Evolutionary conservation across 1,140 invertebrate genomes (phyloP).

Genomic region (Eurosta solidaginis): DNA sequence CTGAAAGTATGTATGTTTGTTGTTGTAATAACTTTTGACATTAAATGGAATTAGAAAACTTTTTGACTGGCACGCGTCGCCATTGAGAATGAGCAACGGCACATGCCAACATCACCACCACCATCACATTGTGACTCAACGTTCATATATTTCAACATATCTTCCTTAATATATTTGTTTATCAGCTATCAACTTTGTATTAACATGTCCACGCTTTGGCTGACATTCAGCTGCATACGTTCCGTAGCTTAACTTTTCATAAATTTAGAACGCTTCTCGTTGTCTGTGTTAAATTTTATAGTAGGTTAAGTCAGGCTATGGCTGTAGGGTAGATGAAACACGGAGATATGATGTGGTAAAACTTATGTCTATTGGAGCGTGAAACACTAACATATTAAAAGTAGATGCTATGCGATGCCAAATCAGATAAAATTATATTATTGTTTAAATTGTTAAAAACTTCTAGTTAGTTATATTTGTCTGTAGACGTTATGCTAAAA

Average conservation of each 20-base stretch:
- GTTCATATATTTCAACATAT: slow-evolving; percentile 7
- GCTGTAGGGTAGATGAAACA: not conserved
- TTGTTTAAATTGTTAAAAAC: slow-evolving; percentile 2
- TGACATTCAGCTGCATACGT: not conserved
- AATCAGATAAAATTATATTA: not conserved
- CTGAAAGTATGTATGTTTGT: not conserved
- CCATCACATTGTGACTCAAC: not conserved
- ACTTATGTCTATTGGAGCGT: not conserved
- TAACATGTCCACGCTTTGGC: not conserved
- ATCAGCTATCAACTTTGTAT: slow-evolving; percentile 5
- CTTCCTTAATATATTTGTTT: not conserved
- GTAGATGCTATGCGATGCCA: not conserved
- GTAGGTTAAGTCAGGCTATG: not conserved
- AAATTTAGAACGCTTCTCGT: not conserved
- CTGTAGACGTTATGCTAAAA: not conserved
- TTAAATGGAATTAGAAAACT: slow-evolving; percentile 19
- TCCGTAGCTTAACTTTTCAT: not conserved
- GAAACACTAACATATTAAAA: not conserved
- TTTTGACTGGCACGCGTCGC: not conserved
- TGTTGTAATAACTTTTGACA: slow-evolving; percentile 7
- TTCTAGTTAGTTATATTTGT: not conserved
- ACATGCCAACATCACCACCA: not conserved
- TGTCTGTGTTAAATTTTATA: too few relatives aligned
- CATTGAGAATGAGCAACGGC: too few relatives aligned
- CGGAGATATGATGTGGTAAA: not conserved